These are phyloP conservation scores for Campylomormyrus tamandua DNA, from an alignment of 2,113 vertebrate species.

Conservation along the genomic window DNA sequence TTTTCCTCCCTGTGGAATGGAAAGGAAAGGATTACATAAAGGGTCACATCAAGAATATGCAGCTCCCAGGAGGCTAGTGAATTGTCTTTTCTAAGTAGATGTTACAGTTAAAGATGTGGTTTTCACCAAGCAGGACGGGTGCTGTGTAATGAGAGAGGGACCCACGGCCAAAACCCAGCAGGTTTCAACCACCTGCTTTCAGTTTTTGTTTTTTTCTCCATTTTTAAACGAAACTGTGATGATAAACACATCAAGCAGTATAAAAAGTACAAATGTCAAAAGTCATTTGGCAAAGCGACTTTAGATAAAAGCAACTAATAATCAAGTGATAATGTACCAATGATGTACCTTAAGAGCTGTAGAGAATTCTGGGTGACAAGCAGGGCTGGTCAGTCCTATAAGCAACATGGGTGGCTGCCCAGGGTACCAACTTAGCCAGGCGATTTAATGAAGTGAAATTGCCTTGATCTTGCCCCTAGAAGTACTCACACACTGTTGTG, in stretches of 20 bases:
- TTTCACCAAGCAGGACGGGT: background rate
- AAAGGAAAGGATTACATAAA: conserved; percentile 4
- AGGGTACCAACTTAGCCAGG: background rate
- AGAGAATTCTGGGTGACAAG: background rate
- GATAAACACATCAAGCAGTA: background rate
- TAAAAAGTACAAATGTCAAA: background rate
- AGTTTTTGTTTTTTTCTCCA: background rate
- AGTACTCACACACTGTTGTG: background rate
- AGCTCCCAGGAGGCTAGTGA: background rate
- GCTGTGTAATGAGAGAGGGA: background rate
- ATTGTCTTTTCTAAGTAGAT: background rate
- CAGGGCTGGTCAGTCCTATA: background rate
- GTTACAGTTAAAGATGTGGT: background rate
- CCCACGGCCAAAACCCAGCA: background rate
- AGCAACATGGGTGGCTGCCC: background rate
- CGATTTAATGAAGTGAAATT: background rate
- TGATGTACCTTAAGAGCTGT: background rate
- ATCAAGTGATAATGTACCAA: background rate
- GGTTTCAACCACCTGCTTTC: background rate
- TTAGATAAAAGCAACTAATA: background rate
- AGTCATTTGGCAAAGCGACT: background rate
- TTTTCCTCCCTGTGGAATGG: background rate
- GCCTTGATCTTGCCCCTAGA: background rate
- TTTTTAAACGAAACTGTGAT: background rate
- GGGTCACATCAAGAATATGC: background rate